Conservation (phyloP, 2,113 vertebrate genomes). For the Cavia porcellus region DNA sequence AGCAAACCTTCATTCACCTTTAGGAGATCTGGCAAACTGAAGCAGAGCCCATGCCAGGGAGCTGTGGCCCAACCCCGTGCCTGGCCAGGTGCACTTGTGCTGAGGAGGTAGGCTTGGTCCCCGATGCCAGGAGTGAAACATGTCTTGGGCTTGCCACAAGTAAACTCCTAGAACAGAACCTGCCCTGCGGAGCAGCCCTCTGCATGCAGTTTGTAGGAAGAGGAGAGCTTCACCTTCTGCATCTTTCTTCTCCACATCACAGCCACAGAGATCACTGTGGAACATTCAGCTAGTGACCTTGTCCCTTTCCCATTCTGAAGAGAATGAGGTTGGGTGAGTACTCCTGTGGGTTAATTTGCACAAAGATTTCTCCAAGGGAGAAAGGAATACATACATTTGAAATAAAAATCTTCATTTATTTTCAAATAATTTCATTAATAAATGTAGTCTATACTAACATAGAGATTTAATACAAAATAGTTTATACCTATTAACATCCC, state of each 20-base stretch:
- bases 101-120: slow-evolving; percentile 30
- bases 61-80: slow-evolving; percentile 71
- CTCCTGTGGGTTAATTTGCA: neutral
- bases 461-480: slow-evolving; percentile 46
- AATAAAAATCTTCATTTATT: neutral
- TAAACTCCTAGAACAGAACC: slow-evolving; percentile 38
- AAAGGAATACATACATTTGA: neutral
- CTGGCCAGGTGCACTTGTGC: neutral
- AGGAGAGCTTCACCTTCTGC: slow-evolving; percentile 56
- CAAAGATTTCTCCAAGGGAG: neutral
- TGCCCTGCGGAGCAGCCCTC: slow-evolving; percentile 11
- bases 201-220: slow-evolving; percentile 77
- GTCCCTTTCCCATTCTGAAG: neutral
- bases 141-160: slow-evolving; percentile 55
- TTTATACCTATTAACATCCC: neutral
- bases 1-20: slow-evolving; percentile 78
- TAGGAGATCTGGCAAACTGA: slow-evolving; percentile 76
- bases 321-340: neutral
- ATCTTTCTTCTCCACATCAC: slow-evolving; percentile 73
- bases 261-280: slow-evolving; percentile 58
- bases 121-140: neutral
- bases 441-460: neutral
- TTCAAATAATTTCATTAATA: slow-evolving; percentile 32
- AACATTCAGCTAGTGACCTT: neutral
- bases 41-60: slow-evolving; percentile 71